Conservation (phyloP, 1,140 invertebrate species). For the Pentalonia nigronervosa region DNA sequence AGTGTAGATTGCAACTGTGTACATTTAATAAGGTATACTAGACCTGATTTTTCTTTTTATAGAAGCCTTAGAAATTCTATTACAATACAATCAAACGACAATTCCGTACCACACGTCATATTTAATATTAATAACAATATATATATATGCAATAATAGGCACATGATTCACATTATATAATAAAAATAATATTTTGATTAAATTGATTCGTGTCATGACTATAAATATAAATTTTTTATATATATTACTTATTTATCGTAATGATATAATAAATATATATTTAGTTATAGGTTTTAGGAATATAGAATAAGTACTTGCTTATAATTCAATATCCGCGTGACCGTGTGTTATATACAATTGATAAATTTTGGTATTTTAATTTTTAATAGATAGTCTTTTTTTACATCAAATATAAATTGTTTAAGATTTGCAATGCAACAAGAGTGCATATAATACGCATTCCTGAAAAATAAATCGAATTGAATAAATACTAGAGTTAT, state of each 20-base stretch:
- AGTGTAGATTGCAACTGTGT: too few relatives aligned
- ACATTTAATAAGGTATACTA: not conserved
- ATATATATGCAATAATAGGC: not conserved
- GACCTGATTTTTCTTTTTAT: not conserved
- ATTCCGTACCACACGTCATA: not conserved
- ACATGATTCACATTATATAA: not conserved
- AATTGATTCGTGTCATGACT: conserved; percentile 22
- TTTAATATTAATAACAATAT: conserved; percentile 30
- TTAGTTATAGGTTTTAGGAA: not conserved
- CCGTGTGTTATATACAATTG: too few relatives aligned
- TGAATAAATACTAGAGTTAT: too few relatives aligned
- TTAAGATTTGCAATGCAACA: too few relatives aligned
- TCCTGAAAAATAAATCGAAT: too few relatives aligned
- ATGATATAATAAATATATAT: not conserved
- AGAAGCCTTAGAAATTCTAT: not conserved
- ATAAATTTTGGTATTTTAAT: not conserved
- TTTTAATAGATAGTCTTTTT: not conserved
- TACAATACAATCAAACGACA: not conserved
- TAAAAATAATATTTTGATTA: not conserved
- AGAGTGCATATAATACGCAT: too few relatives aligned
- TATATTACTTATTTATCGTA: not conserved
- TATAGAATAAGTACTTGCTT: not conserved
- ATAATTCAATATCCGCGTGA: not conserved
- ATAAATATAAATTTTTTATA: too few relatives aligned
- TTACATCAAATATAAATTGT: not conserved